phyloP scores from a whole-genome alignment of 1,140 invertebrate genomes.

The Meloidogyne exigua region DNA sequence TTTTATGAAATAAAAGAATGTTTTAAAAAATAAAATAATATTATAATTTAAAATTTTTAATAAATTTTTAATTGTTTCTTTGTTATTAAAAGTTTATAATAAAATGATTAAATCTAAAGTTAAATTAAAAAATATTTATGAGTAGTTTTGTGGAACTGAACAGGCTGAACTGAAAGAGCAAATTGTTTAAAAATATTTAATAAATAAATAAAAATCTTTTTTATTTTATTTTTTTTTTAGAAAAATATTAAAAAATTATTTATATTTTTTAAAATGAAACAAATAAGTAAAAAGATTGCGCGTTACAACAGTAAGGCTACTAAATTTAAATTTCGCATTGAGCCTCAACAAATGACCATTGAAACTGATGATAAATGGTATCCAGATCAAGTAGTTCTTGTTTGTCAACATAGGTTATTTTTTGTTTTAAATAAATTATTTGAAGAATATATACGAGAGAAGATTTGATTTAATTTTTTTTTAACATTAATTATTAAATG shows the following conservation, averaged over 20 bases:
- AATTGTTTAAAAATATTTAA: no score
- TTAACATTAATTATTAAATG: background rate
- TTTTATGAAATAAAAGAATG: background rate
- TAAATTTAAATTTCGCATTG: background rate
- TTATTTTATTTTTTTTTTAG: no score
- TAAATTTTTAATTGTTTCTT: no score
- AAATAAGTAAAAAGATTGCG: background rate
- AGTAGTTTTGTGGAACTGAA: no score
- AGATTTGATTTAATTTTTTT: background rate
- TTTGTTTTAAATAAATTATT: background rate
- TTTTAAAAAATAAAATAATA: no score
- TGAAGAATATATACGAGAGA: no score
- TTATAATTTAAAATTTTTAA: no score
- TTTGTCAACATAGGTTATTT: slow-evolving; percentile 14
- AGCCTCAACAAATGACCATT: slow-evolving; percentile 20
- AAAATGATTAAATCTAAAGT: no score
- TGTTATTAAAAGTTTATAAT: no score
- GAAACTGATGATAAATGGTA: slow-evolving; percentile 13
- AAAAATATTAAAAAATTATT: background rate
- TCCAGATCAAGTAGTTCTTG: slow-evolving; percentile 16
- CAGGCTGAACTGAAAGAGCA: no score
- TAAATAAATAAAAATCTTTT: no score
- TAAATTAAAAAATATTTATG: no score
- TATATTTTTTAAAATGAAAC: background rate
- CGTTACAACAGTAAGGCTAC: slow-evolving; percentile 1